A percentile compares a stretch with the other conserved stretches of the same genome.
These are phyloP conservation scores for Hypomecis atomaria DNA, from an alignment of 2,888 invertebrate species.

Conservation along the genomic window DNA sequence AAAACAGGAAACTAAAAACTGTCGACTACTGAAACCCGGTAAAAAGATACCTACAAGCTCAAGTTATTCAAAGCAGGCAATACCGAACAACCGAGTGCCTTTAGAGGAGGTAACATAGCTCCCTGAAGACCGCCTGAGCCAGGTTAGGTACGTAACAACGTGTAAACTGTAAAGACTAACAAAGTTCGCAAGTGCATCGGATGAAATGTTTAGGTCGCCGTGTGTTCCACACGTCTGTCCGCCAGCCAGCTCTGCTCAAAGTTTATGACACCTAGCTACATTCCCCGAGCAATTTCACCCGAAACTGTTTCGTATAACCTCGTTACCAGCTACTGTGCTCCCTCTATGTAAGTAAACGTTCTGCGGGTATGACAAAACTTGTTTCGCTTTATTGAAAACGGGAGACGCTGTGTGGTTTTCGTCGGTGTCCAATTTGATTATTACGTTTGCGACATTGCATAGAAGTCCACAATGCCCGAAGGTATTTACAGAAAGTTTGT, in stretches of 20 bases:
- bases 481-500: slow-evolving; percentile 9
- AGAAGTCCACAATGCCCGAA: slow-evolving; percentile 14
- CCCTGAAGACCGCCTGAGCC: slow-evolving; percentile 10
- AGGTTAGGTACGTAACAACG: slow-evolving; percentile 42
- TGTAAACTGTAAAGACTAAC: slow-evolving; percentile 53
- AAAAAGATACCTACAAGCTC: neutral
- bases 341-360: slow-evolving; percentile 71
- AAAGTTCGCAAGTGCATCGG: slow-evolving; percentile 59
- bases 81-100: neutral
- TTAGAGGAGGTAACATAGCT: slow-evolving; percentile 3
- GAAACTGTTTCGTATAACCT: slow-evolving; percentile 78
- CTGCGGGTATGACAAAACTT: slow-evolving; percentile 70
- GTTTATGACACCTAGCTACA: slow-evolving; percentile 78
- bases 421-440: slow-evolving; percentile 32
- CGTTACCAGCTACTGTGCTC: slow-evolving; percentile 72
- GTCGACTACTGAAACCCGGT: neutral
- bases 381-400: slow-evolving; percentile 76
- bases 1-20: neutral
- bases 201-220: slow-evolving; percentile 62
- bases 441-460: slow-evolving; percentile 24
- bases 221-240: slow-evolving; percentile 73
- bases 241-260: slow-evolving; percentile 65
- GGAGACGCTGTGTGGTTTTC: slow-evolving; percentile 42
- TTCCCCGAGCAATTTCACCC: slow-evolving; percentile 73
- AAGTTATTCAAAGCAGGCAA: neutral